phyloP scores from a whole-genome alignment of 2,797 vertebrate genomes.

The Falco peregrinus region DNA sequence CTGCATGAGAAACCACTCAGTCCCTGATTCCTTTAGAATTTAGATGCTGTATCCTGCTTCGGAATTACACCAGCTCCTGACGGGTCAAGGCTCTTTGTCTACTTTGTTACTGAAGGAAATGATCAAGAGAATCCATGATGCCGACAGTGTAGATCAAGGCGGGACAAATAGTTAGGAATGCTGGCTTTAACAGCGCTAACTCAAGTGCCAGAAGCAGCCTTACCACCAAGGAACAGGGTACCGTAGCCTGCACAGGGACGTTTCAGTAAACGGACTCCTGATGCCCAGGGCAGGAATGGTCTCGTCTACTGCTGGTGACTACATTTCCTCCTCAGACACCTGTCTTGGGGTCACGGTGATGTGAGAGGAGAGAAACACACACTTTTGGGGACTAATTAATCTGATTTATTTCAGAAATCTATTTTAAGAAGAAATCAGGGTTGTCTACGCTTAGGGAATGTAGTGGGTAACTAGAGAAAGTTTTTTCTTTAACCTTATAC shows the following conservation, averaged over 20 bases:
- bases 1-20: background rate
- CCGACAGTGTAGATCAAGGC: background rate
- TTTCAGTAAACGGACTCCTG: background rate
- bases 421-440: background rate
- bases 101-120: background rate
- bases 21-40: background rate
- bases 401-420: background rate
- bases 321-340: background rate
- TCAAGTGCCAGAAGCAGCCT: background rate
- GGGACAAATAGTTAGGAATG: too few species aligned
- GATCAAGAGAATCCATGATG: background rate
- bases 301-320: background rate
- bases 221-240: background rate
- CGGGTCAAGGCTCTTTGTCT: background rate
- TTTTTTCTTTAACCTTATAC: background rate
- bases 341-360: background rate
- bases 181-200: too few species aligned
- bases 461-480: background rate
- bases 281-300: background rate
- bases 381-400: background rate
- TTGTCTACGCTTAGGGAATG: background rate
- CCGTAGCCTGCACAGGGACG: background rate
- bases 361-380: background rate
- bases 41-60: background rate
- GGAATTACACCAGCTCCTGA: background rate